Percentiles rank a stretch among this genome's conserved stretches.
Conservation (phyloP, 2,888 invertebrate species). For the Nomada lathburiana region DNA sequence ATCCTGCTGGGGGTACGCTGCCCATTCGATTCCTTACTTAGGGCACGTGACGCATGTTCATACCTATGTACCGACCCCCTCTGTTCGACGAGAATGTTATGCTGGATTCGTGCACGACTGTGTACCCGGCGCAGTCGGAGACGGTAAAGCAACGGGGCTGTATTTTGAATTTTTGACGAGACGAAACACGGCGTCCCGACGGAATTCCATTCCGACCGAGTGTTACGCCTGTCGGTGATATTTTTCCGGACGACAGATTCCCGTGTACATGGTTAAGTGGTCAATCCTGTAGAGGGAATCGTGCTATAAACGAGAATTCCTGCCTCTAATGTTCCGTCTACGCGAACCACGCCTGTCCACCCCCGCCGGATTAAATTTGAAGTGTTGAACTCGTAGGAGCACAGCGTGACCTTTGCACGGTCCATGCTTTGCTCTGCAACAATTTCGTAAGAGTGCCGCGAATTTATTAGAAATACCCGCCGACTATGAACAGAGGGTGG, state of each 20-base stretch:
- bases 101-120: no score
- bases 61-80: background rate
- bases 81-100: background rate
- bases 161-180: conserved; percentile 58
- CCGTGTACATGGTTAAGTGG: conserved; percentile 58
- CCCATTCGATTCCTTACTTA: conserved; percentile 7
- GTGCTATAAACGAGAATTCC: conserved; percentile 53
- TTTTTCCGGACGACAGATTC: conserved; percentile 58
- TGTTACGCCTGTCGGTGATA: conserved; percentile 45
- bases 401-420: background rate
- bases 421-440: background rate
- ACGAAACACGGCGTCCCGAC: conserved; percentile 29
- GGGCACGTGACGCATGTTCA: conserved; percentile 42
- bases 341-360: conserved; percentile 4
- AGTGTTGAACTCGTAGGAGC: conserved; percentile 13
- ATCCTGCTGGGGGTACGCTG: conserved; percentile 26
- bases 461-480: background rate
- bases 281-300: conserved; percentile 50
- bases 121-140: background rate
- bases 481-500: background rate
- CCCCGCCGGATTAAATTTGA: conserved; percentile 25
- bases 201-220: conserved; percentile 46
- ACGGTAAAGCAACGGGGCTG: background rate
- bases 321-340: conserved; percentile 44
- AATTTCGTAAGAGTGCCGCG: background rate